A percentile compares a stretch with the other conserved stretches of the same genome.
phyloP scores from a whole-genome alignment of 2,797 vertebrate species.

The Acomys russatus region DNA sequence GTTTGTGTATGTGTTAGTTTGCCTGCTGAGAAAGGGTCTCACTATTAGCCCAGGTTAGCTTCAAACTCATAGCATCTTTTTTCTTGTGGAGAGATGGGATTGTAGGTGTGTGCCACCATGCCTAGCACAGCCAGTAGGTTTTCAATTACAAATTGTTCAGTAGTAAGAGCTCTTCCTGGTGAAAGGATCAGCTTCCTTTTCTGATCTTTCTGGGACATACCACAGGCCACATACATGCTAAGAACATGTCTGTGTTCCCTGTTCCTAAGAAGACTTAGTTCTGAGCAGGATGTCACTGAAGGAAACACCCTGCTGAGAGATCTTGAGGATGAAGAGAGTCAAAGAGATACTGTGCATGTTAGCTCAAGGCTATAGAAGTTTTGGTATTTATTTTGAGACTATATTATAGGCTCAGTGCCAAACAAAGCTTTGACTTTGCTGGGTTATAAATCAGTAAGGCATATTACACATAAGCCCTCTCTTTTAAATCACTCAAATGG shows the following conservation, averaged over 20 bases:
- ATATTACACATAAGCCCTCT: neutral
- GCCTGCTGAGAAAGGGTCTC: neutral
- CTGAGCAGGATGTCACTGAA: neutral
- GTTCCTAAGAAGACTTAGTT: neutral
- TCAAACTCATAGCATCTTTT: neutral
- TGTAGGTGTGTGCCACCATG: neutral
- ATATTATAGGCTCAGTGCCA: neutral
- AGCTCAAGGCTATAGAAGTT: conserved; percentile 78
- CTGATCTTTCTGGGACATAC: neutral
- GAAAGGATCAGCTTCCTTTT: neutral
- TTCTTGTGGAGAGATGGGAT: neutral
- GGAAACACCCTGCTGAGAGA: neutral
- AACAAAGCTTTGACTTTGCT: conserved; percentile 33
- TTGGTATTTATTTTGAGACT: conserved; percentile 61
- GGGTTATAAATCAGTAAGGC: conserved; percentile 37
- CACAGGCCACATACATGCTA: neutral
- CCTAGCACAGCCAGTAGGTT: neutral
- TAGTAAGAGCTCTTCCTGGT: neutral
- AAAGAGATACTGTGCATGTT: neutral
- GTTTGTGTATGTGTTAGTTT: neutral
- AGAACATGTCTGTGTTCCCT: neutral
- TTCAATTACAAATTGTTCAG: conserved; percentile 5
- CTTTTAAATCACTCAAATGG: conserved; percentile 26
- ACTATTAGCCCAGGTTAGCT: neutral
- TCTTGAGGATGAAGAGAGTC: neutral